These are phyloP conservation scores for Drosophila punjabiensis DNA, from an alignment of 1,140 invertebrate genomes.

Conservation along the genomic window DNA sequence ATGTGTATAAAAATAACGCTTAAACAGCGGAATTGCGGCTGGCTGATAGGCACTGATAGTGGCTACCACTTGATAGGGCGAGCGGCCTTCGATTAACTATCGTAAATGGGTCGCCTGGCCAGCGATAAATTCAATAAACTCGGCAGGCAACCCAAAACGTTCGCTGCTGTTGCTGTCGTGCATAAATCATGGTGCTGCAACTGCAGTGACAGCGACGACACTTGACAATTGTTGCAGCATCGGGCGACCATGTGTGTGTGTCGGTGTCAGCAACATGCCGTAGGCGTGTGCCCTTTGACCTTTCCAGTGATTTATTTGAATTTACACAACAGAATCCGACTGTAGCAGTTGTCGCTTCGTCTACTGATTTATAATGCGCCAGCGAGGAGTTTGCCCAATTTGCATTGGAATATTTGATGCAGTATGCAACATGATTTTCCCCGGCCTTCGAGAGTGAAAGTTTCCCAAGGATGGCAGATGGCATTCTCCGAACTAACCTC, in stretches of 20 bases:
- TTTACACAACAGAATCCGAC: slow-evolving; percentile 37
- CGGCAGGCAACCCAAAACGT: slow-evolving; percentile 15
- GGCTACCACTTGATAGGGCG: slow-evolving; percentile 23
- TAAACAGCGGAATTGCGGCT: slow-evolving; percentile 9
- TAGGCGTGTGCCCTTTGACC: slow-evolving; percentile 70
- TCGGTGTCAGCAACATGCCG: slow-evolving; percentile 34
- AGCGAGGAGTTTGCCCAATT: slow-evolving; percentile 15
- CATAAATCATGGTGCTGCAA: slow-evolving; percentile 63
- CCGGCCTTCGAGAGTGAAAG: slow-evolving; percentile 57
- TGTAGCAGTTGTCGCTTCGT: slow-evolving; percentile 50
- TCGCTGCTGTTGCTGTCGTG: slow-evolving; percentile 8
- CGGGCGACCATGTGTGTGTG: slow-evolving; percentile 55
- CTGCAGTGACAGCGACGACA: slow-evolving; percentile 29
- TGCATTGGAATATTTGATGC: slow-evolving; percentile 36
- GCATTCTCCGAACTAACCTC: background rate
- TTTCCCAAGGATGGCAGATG: slow-evolving; percentile 38
- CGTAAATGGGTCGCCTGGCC: slow-evolving; percentile 58
- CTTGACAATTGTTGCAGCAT: slow-evolving; percentile 69
- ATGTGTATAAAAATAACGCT: slow-evolving; percentile 1
- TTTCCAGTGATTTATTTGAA: slow-evolving; percentile 66
- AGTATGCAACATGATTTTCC: slow-evolving; percentile 8
- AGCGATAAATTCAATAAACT: slow-evolving; percentile 33
- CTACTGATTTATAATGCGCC: slow-evolving; percentile 40
- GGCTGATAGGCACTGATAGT: slow-evolving; percentile 34
- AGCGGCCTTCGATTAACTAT: slow-evolving; percentile 33